These are phyloP conservation scores for Tuberolachnus salignus DNA, from an alignment of 2,888 invertebrate species.

Conservation along the genomic window DNA sequence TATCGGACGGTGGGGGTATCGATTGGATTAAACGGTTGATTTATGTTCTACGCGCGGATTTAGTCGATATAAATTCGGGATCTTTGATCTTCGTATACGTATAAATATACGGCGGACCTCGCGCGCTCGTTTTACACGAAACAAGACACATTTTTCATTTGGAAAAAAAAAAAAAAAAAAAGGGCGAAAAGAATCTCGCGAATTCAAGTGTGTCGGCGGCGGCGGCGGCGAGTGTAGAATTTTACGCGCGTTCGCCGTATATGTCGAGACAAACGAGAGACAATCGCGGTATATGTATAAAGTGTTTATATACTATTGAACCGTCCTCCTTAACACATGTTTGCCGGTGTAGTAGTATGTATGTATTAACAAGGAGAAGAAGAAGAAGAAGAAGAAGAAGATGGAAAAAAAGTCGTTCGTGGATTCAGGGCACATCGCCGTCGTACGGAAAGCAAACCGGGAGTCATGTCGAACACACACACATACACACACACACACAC, in stretches of 20 bases:
- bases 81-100: conserved; percentile 22
- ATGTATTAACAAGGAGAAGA: not conserved
- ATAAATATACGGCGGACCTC: not conserved
- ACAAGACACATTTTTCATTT: conserved; percentile 29
- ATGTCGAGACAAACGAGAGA: conserved; percentile 34
- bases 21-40: not conserved
- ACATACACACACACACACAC: too few relatives aligned
- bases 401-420: conserved; percentile 18
- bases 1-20: not conserved
- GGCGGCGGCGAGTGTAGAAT: not conserved
- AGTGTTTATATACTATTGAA: conserved; percentile 7
- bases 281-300: conserved; percentile 21
- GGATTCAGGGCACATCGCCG: conserved; percentile 2
- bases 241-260: conserved; percentile 30
- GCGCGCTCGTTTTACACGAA: conserved; percentile 8
- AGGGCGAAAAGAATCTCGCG: conserved; percentile 40
- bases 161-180: not conserved
- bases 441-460: not conserved
- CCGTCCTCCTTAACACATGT: conserved; percentile 37
- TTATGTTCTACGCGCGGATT: not conserved
- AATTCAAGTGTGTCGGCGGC: conserved; percentile 21
- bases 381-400: not conserved
- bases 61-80: conserved; percentile 1
- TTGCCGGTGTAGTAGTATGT: not conserved
- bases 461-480: not conserved